Evolutionary conservation across 2,113 vertebrate species (phyloP).

Genomic region (Limanda limanda): DNA sequence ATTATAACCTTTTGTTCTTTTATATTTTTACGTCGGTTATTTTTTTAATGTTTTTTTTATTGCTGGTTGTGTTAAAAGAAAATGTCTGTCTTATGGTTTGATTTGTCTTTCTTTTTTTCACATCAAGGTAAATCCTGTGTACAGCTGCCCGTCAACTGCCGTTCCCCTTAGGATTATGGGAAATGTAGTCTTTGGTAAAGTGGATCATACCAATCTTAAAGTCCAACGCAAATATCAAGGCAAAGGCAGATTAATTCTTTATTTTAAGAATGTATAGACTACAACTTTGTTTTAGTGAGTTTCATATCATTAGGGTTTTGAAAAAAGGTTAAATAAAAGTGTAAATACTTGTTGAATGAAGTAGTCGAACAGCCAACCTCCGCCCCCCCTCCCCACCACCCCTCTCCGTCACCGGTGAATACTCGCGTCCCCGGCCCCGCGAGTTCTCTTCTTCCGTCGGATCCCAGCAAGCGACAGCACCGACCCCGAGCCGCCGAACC

Average conservation of each 20-base stretch:
- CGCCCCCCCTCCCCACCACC: conserved; percentile 22
- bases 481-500: conserved; percentile 35
- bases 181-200: conserved; percentile 51
- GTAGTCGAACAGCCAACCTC: not conserved
- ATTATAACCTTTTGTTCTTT: too few relatives aligned
- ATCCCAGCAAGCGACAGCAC: conserved; percentile 52
- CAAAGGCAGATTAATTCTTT: not conserved
- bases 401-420: conserved; percentile 22
- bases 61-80: too few relatives aligned
- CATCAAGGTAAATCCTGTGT: not conserved
- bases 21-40: too few relatives aligned
- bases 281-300: rapidly evolving
- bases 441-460: conserved; percentile 67
- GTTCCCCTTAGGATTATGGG: conserved; percentile 35
- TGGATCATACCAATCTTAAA: conserved; percentile 59
- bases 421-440: not conserved
- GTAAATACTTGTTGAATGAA: not conserved
- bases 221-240: rapidly evolving
- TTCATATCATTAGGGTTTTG: rapidly evolving
- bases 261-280: rapidly evolving
- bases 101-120: too few relatives aligned
- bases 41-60: too few relatives aligned
- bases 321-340: rapidly evolving
- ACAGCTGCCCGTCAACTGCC: not conserved
- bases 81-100: too few relatives aligned